Percentiles rank a stretch among this genome's conserved stretches.
Evolutionary conservation across 1,140 invertebrate genomes (phyloP).

Genomic region (Plodia interpunctella): DNA sequence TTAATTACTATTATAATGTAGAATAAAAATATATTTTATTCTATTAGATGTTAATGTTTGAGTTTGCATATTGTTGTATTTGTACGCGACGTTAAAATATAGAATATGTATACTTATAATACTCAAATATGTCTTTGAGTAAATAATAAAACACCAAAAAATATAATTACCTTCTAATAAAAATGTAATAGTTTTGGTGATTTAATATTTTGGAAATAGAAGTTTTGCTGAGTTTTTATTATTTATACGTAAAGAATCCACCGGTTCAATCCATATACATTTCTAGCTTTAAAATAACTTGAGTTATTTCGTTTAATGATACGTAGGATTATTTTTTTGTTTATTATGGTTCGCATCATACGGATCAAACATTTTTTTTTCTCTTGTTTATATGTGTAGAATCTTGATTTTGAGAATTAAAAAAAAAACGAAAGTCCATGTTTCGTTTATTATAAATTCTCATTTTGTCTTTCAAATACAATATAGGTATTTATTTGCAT

Average conservation of each 20-base stretch:
- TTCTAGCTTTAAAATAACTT: not conserved
- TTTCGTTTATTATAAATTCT: too few relatives aligned
- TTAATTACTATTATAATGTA: not conserved
- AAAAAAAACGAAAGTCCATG: too few relatives aligned
- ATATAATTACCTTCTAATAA: not conserved
- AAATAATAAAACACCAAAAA: conserved; percentile 2
- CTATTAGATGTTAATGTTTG: not conserved
- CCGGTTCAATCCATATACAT: not conserved
- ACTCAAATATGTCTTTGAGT: not conserved
- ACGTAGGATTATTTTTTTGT: not conserved
- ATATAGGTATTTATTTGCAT: too few relatives aligned
- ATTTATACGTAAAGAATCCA: not conserved
- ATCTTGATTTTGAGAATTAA: too few relatives aligned
- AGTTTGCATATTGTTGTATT: not conserved
- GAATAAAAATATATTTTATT: not conserved
- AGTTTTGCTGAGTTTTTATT: not conserved
- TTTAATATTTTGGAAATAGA: too few relatives aligned
- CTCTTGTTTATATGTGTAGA: too few relatives aligned
- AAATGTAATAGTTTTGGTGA: not conserved
- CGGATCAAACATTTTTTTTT: not conserved
- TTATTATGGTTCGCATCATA: not conserved
- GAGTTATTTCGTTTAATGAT: not conserved
- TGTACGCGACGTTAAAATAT: not conserved
- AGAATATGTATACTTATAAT: not conserved
- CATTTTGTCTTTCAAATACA: too few relatives aligned